Evolutionary conservation across 92 coral and sea anemone genomes (phyloP).

Genomic region (Umimayanthus kanabou): DNA sequence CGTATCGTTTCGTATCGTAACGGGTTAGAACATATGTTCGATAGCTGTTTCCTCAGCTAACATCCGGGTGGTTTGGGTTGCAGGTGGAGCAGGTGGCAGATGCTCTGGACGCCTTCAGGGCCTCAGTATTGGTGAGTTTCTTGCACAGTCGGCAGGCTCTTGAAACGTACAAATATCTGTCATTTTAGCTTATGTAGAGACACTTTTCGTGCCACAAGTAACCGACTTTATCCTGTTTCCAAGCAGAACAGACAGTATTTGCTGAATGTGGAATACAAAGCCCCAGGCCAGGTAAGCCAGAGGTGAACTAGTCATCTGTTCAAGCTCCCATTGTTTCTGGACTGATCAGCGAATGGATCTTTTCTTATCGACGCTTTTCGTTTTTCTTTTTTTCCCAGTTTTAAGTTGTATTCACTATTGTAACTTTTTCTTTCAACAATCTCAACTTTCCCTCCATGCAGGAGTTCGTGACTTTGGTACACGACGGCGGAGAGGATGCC

Average conservation of each 20-base stretch:
- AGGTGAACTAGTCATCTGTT: too few relatives aligned
- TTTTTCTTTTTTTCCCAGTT: neutral
- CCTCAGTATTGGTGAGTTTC: slow-evolving; percentile 72
- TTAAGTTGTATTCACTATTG: neutral
- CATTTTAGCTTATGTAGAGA: neutral
- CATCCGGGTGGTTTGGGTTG: neutral
- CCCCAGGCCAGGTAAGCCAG: slow-evolving; percentile 66
- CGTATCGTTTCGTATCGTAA: too few relatives aligned
- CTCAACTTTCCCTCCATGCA: slow-evolving; percentile 14
- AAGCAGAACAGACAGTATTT: slow-evolving; percentile 77
- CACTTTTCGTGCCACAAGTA: neutral
- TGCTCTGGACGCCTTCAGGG: slow-evolving; percentile 74
- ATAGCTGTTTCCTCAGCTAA: neutral
- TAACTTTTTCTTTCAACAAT: neutral
- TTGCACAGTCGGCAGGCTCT: neutral
- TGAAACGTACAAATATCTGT: neutral
- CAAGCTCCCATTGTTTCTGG: too few relatives aligned
- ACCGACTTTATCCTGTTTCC: slow-evolving; percentile 10
- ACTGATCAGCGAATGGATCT: neutral
- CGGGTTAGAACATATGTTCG: too few relatives aligned
- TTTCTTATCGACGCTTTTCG: neutral
- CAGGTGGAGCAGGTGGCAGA: slow-evolving; percentile 85
- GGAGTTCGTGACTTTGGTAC: slow-evolving; percentile 83
- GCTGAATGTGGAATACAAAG: slow-evolving; percentile 89
- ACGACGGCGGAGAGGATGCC: slow-evolving; percentile 83